Evolutionary conservation across 2,113 vertebrate species (phyloP).

Genomic region (Gnathonemus echidnorhynchus): DNA sequence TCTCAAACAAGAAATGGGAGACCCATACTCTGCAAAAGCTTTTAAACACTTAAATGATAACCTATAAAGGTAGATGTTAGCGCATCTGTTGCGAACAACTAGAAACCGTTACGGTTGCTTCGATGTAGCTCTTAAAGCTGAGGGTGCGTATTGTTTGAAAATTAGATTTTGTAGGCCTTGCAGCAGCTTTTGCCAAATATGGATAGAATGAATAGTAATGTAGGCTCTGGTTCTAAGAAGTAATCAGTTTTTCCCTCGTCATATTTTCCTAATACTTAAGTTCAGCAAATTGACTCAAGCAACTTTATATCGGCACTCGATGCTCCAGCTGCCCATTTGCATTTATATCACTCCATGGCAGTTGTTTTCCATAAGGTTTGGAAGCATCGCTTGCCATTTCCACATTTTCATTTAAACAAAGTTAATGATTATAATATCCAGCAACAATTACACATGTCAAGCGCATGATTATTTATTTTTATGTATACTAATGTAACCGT

Average conservation of each 20-base stretch:
- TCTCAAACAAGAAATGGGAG: background rate
- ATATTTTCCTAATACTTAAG: background rate
- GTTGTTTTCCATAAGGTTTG: background rate
- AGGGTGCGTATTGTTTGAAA: background rate
- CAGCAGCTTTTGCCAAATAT: background rate
- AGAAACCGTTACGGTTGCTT: background rate
- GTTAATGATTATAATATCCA: background rate
- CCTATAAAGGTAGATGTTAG: background rate
- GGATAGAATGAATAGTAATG: background rate
- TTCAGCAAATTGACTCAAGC: background rate
- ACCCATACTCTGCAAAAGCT: background rate
- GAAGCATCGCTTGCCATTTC: background rate
- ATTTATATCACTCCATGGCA: background rate
- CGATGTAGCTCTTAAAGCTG: background rate
- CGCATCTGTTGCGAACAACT: background rate
- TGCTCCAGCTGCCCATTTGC: background rate
- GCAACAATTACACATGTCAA: background rate
- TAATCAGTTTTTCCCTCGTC: background rate
- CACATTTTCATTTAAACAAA: slow-evolving; percentile 1
- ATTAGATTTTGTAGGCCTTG: background rate
- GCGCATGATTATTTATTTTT: background rate
- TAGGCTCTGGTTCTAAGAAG: background rate
- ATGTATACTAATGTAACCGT: background rate
- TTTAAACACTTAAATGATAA: slow-evolving; percentile 9
- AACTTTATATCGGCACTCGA: background rate